Evolutionary conservation across 2,113 vertebrate genomes (phyloP).

Genomic region (Anarrhichthys ocellatus): DNA sequence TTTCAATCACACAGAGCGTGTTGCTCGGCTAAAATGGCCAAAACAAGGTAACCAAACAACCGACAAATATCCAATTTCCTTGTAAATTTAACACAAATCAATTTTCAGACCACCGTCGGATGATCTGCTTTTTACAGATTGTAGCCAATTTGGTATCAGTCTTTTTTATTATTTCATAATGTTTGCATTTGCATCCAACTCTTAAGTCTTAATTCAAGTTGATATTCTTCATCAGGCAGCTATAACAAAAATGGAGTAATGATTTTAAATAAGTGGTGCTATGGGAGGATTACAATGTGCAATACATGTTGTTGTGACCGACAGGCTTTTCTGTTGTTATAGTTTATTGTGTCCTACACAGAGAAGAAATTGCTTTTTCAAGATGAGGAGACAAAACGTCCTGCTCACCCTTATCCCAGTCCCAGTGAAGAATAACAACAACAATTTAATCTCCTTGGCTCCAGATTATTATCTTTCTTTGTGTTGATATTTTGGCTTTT

Average conservation of each 20-base stretch:
- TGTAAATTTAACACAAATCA: constrained; percentile 46
- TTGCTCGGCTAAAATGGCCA: constrained; percentile 20
- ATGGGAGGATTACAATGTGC: constrained; percentile 79
- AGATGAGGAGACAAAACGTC: constrained; percentile 56
- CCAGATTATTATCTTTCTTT: constrained; percentile 69
- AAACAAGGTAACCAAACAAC: constrained; percentile 55
- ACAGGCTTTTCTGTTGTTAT: constrained; percentile 41
- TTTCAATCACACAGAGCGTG: constrained; percentile 54
- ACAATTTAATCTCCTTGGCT: constrained; percentile 71
- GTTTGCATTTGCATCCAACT: constrained; percentile 49
- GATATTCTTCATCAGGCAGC: constrained; percentile 37
- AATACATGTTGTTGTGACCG: constrained; percentile 73
- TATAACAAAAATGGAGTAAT: constrained; percentile 43
- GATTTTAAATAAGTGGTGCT: constrained; percentile 51
- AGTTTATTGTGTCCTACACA: constrained; percentile 56
- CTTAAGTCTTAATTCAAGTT: constrained; percentile 37
- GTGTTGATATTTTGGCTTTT: constrained; percentile 64
- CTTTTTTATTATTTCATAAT: constrained; percentile 37
- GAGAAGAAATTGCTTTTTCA: constrained; percentile 62
- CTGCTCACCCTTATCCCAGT: constrained; percentile 30
- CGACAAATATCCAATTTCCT: constrained; percentile 49
- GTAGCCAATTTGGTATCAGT: constrained; percentile 45
- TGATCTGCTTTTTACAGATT: constrained; percentile 28
- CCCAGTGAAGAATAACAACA: constrained; percentile 52
- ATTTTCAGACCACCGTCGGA: constrained; percentile 41